phyloP scores from a whole-genome alignment of 2,113 vertebrate species.

The Sialia sialis region DNA sequence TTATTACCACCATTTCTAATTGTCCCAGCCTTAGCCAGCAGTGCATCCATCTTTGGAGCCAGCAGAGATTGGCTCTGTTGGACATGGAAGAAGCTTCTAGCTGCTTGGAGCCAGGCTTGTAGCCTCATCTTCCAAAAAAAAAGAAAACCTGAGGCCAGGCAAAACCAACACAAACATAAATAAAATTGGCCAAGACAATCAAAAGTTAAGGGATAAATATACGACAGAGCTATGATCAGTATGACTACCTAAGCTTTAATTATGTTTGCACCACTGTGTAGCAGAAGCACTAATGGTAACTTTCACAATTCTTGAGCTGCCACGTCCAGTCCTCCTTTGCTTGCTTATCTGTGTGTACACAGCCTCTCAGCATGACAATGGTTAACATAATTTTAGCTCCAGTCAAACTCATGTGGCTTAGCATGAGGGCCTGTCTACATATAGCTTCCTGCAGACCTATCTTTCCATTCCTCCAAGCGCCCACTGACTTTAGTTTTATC shows the following conservation, averaged over 20 bases:
- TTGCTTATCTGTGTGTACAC: neutral
- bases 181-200: neutral
- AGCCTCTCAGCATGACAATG: neutral
- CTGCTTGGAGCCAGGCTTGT: neutral
- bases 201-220: neutral
- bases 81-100: neutral
- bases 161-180: neutral
- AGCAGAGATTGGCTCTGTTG: neutral
- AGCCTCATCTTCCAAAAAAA: accelerated
- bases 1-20: neutral
- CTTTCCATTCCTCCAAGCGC: neutral
- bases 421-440: neutral
- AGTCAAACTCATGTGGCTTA: neutral
- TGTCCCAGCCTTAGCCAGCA: neutral
- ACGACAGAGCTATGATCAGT: neutral
- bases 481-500: neutral
- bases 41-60: neutral
- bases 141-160: too few relatives aligned
- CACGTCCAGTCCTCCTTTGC: neutral
- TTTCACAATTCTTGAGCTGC: neutral
- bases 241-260: neutral
- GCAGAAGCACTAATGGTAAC: neutral
- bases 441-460: neutral
- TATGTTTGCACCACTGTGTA: neutral
- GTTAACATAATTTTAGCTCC: neutral